Evolutionary conservation across 1,140 invertebrate genomes (phyloP), one percentile per base, ranked within the genome.

Genomic region (Calycopis cecrops): DNA sequence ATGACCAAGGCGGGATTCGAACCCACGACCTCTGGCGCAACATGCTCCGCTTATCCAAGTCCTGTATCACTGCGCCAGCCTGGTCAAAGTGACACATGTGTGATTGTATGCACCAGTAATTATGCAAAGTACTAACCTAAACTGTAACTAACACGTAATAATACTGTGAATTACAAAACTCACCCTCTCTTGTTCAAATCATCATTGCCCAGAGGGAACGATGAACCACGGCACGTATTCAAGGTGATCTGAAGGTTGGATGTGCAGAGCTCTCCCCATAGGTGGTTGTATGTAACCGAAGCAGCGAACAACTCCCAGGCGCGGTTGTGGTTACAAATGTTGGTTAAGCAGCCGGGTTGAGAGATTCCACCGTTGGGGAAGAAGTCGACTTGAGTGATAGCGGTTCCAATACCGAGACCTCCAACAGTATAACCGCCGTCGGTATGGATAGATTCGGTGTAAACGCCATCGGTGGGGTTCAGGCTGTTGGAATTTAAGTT

Each of bases 391-490:
- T 93, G 89, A 12, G 52, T 67, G 6, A 79, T 18, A n/a, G 59
- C 10, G 89, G 92, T 57, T 88, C 79, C 21, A 89, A 89, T 67
- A 88, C 88, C 37, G 83, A 78, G 63, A 91, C 92, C 9, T 10
- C 82, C 67, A 55, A 91, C 91, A 89, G 6, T 91, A n/a, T n/a
- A n/a, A n/a, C n/a, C 91, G 12, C 91, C 89, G 62, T 93, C 92
- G 0, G 93, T 94, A 68, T 95, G 94, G 64, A 95, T 93, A 34
- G 91, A 89, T 68, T 95, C 94, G 2, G 91, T 90, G 52, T 91
- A 91, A 9, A 87, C 75, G 3, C 89, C 91, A 72, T 91, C 90
- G 21, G 64, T 79, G 11, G 77, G 63, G 3, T 80, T 70, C 0
- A 91, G 62, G n/a, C 91, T 87, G 35, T 89, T 80, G 8, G 85